Evolutionary conservation across 1,140 invertebrate genomes (phyloP).

Genomic region (Penaeus japonicus): DNA sequence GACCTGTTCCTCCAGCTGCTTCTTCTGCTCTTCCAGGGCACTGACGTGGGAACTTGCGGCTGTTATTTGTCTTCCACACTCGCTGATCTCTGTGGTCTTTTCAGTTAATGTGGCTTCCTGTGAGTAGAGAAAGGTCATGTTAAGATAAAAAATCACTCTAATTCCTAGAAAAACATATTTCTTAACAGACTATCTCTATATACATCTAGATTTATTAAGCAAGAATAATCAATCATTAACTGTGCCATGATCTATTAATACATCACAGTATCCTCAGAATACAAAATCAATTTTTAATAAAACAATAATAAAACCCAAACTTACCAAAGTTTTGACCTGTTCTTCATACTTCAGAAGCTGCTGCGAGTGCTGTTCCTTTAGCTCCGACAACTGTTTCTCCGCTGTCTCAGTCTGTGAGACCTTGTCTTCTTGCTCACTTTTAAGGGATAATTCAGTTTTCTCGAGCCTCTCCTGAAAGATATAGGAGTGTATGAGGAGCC

Average conservation of each 20-base stretch:
- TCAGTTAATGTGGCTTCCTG: slow-evolving; percentile 19
- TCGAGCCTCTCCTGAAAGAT: slow-evolving; percentile 11
- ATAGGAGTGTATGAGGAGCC: not conserved
- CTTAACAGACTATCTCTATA: too few relatives aligned
- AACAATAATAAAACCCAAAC: not conserved
- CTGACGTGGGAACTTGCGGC: not conserved
- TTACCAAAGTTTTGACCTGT: not conserved
- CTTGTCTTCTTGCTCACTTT: slow-evolving; percentile 1
- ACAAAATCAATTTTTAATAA: not conserved
- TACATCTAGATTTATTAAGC: too few relatives aligned
- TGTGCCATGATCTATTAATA: too few relatives aligned
- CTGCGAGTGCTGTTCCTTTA: slow-evolving; percentile 18
- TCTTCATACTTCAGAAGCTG: slow-evolving; percentile 15
- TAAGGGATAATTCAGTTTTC: not conserved
- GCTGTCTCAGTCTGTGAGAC: not conserved
- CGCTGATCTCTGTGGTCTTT: not conserved
- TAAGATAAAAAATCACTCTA: too few relatives aligned
- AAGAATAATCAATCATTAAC: too few relatives aligned
- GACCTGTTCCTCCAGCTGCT: slow-evolving; percentile 17
- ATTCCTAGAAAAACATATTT: too few relatives aligned
- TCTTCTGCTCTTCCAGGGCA: slow-evolving; percentile 13
- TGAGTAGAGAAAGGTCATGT: not conserved
- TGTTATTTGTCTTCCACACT: not conserved
- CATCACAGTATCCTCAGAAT: not conserved
- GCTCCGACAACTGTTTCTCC: not conserved